Conservation (phyloP, 2,797 vertebrate species). For the Danionella dracula region DNA sequence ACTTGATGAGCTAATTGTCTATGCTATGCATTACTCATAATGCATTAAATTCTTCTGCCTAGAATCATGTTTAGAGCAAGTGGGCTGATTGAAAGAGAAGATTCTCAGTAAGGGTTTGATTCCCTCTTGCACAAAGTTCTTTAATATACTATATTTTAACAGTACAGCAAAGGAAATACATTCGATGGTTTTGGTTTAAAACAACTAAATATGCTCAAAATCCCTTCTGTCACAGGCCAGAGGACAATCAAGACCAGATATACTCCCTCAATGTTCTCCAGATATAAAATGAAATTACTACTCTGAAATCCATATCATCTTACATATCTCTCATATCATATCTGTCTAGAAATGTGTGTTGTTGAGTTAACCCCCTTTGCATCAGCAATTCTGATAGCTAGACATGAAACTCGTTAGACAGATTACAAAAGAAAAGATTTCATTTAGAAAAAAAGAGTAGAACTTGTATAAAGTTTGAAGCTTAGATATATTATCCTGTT, state of each 20-base stretch:
- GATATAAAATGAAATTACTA: neutral
- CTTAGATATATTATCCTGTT: too few relatives aligned
- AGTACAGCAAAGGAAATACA: neutral
- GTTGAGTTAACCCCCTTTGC: slow-evolving; percentile 41
- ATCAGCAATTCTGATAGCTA: slow-evolving; percentile 31
- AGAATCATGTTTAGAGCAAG: slow-evolving; percentile 16
- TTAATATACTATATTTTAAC: slow-evolving; percentile 21
- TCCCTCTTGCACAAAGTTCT: slow-evolving; percentile 4
- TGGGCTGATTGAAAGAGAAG: slow-evolving; percentile 21
- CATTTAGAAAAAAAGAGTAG: too few relatives aligned
- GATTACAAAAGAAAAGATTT: too few relatives aligned
- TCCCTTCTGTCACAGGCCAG: slow-evolving; percentile 7
- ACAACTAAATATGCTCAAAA: neutral
- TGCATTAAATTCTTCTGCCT: slow-evolving; percentile 3
- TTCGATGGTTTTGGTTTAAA: neutral
- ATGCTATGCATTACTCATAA: neutral
- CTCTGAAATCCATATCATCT: slow-evolving; percentile 23
- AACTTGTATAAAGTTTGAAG: too few relatives aligned
- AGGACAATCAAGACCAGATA: neutral
- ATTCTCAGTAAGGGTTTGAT: slow-evolving; percentile 11
- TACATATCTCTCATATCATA: neutral
- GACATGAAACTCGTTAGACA: slow-evolving; percentile 9
- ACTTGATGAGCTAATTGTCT: too few relatives aligned
- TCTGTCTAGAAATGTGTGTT: slow-evolving; percentile 6
- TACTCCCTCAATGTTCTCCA: slow-evolving; percentile 19